Conservation (phyloP, 2,113 vertebrate genomes). For the Gobio gobio region DNA sequence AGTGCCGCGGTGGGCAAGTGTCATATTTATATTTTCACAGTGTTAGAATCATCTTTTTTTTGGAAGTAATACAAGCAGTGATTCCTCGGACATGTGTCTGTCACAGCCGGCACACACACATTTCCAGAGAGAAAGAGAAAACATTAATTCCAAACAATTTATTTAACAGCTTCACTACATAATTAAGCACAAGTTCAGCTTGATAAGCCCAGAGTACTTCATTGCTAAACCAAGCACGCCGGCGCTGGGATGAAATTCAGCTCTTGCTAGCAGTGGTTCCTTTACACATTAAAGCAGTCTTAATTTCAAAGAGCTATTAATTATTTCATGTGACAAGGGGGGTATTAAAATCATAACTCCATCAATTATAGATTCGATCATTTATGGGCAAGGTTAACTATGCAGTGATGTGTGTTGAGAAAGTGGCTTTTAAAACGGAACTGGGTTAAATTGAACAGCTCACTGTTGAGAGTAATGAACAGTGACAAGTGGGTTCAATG, state of each 20-base stretch:
- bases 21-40: not conserved
- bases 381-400: slow-evolving; percentile 55
- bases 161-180: slow-evolving; percentile 67
- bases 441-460: slow-evolving; percentile 56
- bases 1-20: no score
- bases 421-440: slow-evolving; percentile 48
- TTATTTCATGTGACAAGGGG: slow-evolving; percentile 58
- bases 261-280: slow-evolving; percentile 62
- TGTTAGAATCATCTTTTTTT: not conserved
- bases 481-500: slow-evolving; percentile 50
- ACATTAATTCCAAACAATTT: slow-evolving; percentile 78
- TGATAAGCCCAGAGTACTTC: slow-evolving; percentile 73
- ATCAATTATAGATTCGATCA: slow-evolving; percentile 59
- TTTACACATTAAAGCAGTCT: slow-evolving; percentile 70
- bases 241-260: slow-evolving; percentile 59
- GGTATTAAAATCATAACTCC: slow-evolving; percentile 62
- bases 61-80: not conserved
- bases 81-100: not conserved
- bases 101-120: slow-evolving; percentile 23
- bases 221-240: slow-evolving; percentile 77
- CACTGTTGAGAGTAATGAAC: slow-evolving; percentile 49
- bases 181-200: slow-evolving; percentile 73
- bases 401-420: slow-evolving; percentile 55
- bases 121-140: slow-evolving; percentile 61
- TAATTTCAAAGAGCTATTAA: slow-evolving; percentile 60